Conservation (phyloP, 2,797 vertebrate species). For the Esox masquinongy region DNA sequence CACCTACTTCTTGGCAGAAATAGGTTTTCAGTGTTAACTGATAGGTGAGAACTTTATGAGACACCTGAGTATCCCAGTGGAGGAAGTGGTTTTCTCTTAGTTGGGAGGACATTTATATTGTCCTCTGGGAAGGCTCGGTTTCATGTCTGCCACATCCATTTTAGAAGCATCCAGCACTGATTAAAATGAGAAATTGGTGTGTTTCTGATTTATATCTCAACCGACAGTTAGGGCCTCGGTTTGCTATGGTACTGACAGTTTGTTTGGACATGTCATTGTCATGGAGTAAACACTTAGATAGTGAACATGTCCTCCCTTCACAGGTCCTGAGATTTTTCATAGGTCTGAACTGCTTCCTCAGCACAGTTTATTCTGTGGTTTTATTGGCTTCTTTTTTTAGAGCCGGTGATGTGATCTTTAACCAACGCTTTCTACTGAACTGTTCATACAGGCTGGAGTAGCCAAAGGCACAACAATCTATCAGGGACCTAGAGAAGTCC, state of each 20-base stretch:
- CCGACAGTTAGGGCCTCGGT: constrained; percentile 21
- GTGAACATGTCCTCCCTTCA: constrained; percentile 17
- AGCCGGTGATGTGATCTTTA: constrained; percentile 38
- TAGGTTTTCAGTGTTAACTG: constrained; percentile 35
- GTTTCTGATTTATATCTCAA: background rate
- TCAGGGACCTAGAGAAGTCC: constrained; percentile 32
- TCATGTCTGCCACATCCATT: constrained; percentile 30
- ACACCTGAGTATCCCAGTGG: constrained; percentile 46
- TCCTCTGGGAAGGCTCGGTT: constrained; percentile 41
- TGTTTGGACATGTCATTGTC: constrained; percentile 37
- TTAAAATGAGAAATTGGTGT: constrained; percentile 11
- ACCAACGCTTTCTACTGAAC: constrained; percentile 32
- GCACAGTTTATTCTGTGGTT: constrained; percentile 49
- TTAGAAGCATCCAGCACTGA: constrained; percentile 41
- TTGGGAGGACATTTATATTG: constrained; percentile 46
- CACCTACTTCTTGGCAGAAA: constrained; percentile 35
- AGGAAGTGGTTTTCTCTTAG: constrained; percentile 51
- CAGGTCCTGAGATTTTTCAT: constrained; percentile 31
- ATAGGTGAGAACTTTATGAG: constrained; percentile 42
- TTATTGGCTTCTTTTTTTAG: constrained; percentile 40
- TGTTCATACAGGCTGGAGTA: constrained; percentile 26
- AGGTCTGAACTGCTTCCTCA: constrained; percentile 40
- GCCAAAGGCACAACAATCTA: constrained; percentile 43
- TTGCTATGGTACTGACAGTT: constrained; percentile 40
- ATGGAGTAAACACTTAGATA: constrained; percentile 30